Evolutionary conservation across 2,888 invertebrate genomes (phyloP), one percentile per base, ranked within the genome.

Genomic region (Sabatieria punctata): DNA sequence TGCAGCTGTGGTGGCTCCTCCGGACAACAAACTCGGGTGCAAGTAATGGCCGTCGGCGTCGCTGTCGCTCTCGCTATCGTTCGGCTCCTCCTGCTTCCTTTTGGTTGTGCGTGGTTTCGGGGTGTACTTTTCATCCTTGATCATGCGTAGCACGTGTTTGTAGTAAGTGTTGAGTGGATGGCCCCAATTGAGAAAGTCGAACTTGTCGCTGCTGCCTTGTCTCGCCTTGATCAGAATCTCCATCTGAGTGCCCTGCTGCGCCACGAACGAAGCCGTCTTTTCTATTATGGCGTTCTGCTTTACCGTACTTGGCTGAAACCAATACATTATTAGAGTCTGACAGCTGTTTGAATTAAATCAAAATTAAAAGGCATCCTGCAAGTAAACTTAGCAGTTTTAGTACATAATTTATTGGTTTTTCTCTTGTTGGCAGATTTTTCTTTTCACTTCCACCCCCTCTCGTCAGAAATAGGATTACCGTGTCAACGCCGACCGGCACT

Each of bases 161-260:
- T 95, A 97, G 69, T 89, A 97, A 0, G 80, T 77, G 69, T 93
- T 79, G 36, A 95, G 72, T 0, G 72, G 68, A 49, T 85, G 78
- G 53, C 83, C 85, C 63, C 82, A 83, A 49, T 84, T 82, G 49
- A 97, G 73, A 70, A 97, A 97, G 54, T 80, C 76, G 70, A 97
- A 97, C 70, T 89, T 85, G 0, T 80, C 75, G 71, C 93, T 95
- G 63, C 81, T 79, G 22, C 27, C 23, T 68, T 97, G 97, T 69
- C 95, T 97, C 2, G 93, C 85, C 69, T 95, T 95, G 55, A 97
- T 80, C 13, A 97, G 75, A 55, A 97, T 91, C 72, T 97, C 97
- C 93, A 97, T 93, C 71, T 97, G 97, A 6, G 80, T 76, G 0
- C 95, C 95, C 64, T 93, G 89, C 42, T 77, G 75, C 2, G 68